A percentile compares a stretch with the other conserved stretches of the same genome.
Conservation (phyloP, 2,888 invertebrate genomes). For the Drosophila monieri region DNA sequence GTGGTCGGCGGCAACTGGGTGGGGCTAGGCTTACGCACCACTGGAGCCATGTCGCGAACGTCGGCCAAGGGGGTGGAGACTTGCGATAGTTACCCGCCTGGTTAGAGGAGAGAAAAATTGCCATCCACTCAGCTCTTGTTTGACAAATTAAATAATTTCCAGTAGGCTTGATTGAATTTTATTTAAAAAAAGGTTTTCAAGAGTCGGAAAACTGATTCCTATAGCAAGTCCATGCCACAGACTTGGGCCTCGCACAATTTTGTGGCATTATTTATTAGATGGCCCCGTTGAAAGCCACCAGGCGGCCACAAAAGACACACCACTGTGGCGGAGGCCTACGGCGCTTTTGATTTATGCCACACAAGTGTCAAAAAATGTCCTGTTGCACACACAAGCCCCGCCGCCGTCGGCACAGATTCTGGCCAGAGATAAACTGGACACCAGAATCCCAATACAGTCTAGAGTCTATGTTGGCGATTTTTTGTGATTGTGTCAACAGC, state of each 20-base stretch:
- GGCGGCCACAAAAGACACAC: conserved; percentile 52
- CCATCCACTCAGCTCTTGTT: conserved; percentile 23
- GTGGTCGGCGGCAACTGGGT: conserved; percentile 32
- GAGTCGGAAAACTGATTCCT: too few species aligned
- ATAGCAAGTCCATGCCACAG: too few species aligned
- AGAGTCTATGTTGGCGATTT: conserved; percentile 49
- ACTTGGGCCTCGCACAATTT: conserved; percentile 73
- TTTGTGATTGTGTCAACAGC: conserved; percentile 68
- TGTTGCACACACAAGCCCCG: conserved; percentile 63
- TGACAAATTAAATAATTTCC: conserved; percentile 33
- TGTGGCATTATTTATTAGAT: conserved; percentile 72
- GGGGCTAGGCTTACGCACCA: conserved; percentile 23
- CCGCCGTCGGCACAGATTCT: conserved; percentile 56
- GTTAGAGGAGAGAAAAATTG: conserved; percentile 24
- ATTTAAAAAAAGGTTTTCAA: neutral
- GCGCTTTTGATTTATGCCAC: conserved; percentile 76
- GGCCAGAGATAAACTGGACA: conserved; percentile 54
- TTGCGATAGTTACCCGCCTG: too few species aligned
- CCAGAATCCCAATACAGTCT: neutral
- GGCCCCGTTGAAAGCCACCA: conserved; percentile 65
- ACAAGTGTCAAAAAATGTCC: conserved; percentile 77
- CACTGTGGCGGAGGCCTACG: conserved; percentile 53
- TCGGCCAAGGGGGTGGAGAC: conserved; percentile 30
- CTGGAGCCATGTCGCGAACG: neutral
- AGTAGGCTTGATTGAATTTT: conserved; percentile 3